A percentile compares a stretch with the other conserved stretches of the same genome.
These are phyloP conservation scores for Festucalex cinctus DNA, from an alignment of 2,113 vertebrate species.

Conservation along the genomic window DNA sequence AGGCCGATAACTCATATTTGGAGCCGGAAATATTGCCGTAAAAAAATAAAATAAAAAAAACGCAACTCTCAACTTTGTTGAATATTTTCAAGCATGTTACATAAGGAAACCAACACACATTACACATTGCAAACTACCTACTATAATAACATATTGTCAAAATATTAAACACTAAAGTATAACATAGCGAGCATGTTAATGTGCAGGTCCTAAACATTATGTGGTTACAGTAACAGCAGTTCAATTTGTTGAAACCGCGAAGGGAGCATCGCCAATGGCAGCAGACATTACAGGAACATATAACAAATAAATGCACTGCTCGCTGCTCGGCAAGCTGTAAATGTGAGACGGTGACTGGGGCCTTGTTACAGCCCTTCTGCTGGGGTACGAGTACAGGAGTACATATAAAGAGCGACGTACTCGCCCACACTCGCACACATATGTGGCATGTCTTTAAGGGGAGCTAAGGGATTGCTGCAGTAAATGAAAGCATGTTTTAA, in stretches of 20 bases:
- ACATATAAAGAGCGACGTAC: conserved; percentile 37
- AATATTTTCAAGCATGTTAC: background rate
- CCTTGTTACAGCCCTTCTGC: conserved; percentile 41
- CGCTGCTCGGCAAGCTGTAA: conserved; percentile 23
- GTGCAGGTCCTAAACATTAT: background rate
- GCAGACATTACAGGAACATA: conserved; percentile 9
- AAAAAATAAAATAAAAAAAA: no score
- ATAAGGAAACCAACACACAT: background rate
- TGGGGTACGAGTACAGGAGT: conserved; percentile 23
- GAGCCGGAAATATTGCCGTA: no score
- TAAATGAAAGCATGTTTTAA: conserved; percentile 60
- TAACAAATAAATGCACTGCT: conserved; percentile 30
- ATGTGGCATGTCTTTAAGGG: conserved; percentile 43
- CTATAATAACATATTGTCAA: background rate
- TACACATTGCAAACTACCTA: background rate
- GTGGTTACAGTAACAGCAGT: background rate
- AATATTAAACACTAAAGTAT: background rate
- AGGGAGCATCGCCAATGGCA: background rate
- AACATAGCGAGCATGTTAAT: background rate
- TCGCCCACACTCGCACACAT: conserved; percentile 25
- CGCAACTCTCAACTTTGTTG: no score
- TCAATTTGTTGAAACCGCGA: background rate
- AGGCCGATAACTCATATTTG: no score
- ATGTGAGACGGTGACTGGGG: conserved; percentile 17
- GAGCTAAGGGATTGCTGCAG: conserved; percentile 48